phyloP scores from a whole-genome alignment of 2,113 vertebrate species.

The Capreolus pygargus region DNA sequence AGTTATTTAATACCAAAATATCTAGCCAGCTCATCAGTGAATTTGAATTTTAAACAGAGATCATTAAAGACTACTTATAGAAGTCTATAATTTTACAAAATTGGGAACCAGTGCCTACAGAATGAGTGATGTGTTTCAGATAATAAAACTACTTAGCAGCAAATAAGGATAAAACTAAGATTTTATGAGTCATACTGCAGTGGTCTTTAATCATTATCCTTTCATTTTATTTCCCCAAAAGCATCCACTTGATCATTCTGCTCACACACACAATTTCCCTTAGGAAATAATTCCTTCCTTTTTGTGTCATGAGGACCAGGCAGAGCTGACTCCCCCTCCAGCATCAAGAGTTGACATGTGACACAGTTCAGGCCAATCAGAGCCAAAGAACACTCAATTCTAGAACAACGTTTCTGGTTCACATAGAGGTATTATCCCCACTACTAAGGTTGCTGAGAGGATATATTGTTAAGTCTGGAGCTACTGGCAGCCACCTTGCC shows the following conservation, averaged over 20 bases:
- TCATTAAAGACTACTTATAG: background rate
- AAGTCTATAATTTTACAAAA: background rate
- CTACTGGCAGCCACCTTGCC: background rate
- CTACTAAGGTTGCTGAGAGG: background rate
- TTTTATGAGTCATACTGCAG: background rate
- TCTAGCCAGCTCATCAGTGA: background rate
- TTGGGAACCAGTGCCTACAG: background rate
- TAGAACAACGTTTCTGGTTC: background rate
- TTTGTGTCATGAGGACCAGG: background rate
- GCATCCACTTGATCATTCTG: background rate
- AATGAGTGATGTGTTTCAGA: background rate
- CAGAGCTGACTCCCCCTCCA: background rate
- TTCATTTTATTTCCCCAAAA: background rate
- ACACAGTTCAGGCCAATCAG: background rate
- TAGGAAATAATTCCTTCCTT: background rate
- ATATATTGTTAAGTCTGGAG: background rate
- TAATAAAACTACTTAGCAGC: background rate
- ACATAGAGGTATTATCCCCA: background rate
- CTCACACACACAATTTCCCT: background rate
- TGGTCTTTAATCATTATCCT: background rate
- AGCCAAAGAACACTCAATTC: background rate
- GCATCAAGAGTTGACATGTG: background rate
- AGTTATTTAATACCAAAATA: background rate
- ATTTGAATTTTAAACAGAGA: conserved; percentile 29
- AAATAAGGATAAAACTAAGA: background rate